phyloP scores from a whole-genome alignment of 2,797 vertebrate genomes.

The Anguilla pacifica region DNA sequence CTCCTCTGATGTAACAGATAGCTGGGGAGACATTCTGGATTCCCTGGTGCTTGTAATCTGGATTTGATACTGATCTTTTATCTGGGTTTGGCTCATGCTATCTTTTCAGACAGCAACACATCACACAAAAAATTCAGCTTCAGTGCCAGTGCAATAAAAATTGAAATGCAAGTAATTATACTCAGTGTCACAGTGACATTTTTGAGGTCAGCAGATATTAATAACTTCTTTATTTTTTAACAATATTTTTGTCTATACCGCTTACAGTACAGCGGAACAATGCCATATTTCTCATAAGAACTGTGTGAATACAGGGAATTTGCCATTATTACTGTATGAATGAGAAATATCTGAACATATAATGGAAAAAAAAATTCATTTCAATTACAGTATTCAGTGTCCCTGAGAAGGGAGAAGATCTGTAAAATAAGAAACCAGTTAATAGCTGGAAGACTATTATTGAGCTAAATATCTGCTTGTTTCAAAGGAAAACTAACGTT shows the following conservation, averaged over 20 bases:
- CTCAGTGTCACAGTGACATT: not conserved
- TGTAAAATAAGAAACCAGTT: not conserved
- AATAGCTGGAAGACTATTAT: not conserved
- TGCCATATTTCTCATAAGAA: not conserved
- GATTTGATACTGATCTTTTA: not conserved
- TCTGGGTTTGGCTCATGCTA: not conserved
- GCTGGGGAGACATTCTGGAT: not conserved
- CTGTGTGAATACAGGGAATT: not conserved
- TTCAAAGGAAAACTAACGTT: not conserved
- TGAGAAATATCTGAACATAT: not conserved
- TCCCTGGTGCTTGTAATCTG: not conserved
- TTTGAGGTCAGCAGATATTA: slow-evolving; percentile 12
- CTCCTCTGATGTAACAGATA: not conserved
- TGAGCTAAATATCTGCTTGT: not conserved
- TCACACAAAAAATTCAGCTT: not conserved
- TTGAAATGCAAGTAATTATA: not conserved
- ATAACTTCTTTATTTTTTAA: not conserved
- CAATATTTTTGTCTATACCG: not conserved
- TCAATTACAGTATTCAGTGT: not conserved
- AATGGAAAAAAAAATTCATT: not conserved
- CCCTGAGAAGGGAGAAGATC: not conserved
- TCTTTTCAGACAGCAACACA: not conserved
- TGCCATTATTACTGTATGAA: not conserved
- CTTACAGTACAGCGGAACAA: not conserved
- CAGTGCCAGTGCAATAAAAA: not conserved